These are phyloP conservation scores for Silurus asotus DNA, from an alignment of 2,113 vertebrate genomes.

Conservation along the genomic window DNA sequence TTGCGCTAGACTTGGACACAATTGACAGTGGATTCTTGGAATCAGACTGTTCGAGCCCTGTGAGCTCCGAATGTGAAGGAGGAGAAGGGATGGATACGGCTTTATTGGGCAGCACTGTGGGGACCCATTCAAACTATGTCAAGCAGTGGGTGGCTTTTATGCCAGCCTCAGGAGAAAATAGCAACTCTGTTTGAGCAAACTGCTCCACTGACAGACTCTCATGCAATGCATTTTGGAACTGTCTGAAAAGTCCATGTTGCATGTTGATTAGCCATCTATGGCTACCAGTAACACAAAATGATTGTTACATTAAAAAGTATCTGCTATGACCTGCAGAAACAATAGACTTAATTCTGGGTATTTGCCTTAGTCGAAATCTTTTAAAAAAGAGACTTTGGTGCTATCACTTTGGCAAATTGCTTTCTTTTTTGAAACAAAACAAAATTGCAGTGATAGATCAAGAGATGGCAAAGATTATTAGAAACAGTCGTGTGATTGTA, in stretches of 20 bases:
- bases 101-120: conserved; percentile 57
- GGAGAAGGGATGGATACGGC: conserved; percentile 49
- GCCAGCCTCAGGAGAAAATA: conserved; percentile 45
- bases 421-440: background rate
- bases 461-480: background rate
- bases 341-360: background rate
- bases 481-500: background rate
- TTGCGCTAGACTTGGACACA: conserved; percentile 86
- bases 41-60: conserved; percentile 81
- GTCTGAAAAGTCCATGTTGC: background rate
- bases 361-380: background rate
- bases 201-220: background rate
- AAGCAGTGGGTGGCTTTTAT: conserved; percentile 84
- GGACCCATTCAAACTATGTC: conserved; percentile 81
- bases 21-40: conserved; percentile 92
- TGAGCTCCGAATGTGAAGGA: conserved; percentile 74
- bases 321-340: background rate
- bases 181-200: background rate
- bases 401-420: background rate
- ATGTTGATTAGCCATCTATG: background rate
- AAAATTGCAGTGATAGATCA: background rate
- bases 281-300: background rate
- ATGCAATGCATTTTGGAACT: background rate
- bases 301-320: background rate
- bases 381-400: background rate